These are phyloP conservation scores for Sebastolobus alascanus DNA, from an alignment of 2,797 vertebrate genomes.

Conservation along the genomic window DNA sequence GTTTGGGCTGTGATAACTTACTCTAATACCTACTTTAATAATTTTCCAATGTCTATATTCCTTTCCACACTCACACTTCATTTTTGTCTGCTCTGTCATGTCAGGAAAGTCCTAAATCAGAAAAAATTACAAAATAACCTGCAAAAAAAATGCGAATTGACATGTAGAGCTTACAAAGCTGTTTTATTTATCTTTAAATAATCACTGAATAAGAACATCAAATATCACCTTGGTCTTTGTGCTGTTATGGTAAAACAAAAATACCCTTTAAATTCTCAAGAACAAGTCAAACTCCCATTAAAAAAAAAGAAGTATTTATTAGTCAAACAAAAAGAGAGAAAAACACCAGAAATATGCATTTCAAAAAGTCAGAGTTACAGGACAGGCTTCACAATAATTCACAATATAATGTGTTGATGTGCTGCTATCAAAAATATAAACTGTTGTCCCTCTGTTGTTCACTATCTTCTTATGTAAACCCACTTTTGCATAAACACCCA, in stretches of 20 bases:
- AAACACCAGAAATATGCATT: background rate
- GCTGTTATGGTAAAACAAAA: background rate
- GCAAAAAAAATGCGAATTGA: background rate
- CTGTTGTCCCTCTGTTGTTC: conserved; percentile 14
- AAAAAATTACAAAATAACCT: background rate
- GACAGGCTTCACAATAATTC: conserved; percentile 10
- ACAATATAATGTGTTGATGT: background rate
- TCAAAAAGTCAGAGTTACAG: conserved; percentile 1
- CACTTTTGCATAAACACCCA: conserved; percentile 26
- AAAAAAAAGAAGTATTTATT: conserved; percentile 8
- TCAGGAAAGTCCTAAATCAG: background rate
- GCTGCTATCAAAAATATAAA: background rate
- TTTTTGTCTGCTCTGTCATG: background rate
- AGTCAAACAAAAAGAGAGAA: conserved; percentile 10
- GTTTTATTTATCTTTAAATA: conserved; percentile 13
- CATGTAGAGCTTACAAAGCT: no score
- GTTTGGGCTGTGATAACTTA: background rate
- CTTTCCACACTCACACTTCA: background rate
- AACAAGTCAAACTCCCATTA: background rate
- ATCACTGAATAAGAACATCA: conserved; percentile 2
- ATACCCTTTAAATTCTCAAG: background rate
- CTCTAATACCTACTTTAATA: background rate
- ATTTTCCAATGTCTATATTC: background rate
- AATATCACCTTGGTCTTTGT: background rate
- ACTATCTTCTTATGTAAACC: conserved; percentile 10